These are phyloP conservation scores for Malacoraja senta DNA, from an alignment of 2,797 vertebrate genomes.

Conservation along the genomic window DNA sequence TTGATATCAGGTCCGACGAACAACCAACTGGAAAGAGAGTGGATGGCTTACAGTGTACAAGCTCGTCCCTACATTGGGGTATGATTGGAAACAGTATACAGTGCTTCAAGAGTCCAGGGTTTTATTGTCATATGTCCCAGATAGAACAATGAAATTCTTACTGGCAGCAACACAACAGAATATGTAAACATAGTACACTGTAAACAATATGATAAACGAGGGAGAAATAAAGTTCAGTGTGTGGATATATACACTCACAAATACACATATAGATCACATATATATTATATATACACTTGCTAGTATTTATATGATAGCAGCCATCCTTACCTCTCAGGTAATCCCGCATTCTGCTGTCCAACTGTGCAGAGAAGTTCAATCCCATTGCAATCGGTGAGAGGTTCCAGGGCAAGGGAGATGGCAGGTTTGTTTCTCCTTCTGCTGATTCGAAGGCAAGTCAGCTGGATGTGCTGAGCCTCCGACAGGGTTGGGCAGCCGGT, in stretches of 20 bases:
- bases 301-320: not conserved
- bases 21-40: not conserved
- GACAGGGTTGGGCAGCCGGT: not conserved
- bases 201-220: no score
- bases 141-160: no score
- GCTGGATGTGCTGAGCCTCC: not conserved
- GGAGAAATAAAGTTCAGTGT: no score
- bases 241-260: no score
- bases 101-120: not conserved
- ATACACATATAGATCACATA: no score
- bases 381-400: not conserved
- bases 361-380: not conserved
- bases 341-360: not conserved
- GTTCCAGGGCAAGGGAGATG: not conserved
- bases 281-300: no score
- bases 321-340: conserved; percentile 4
- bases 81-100: not conserved
- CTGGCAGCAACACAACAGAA: no score
- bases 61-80: not conserved
- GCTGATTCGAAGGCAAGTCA: not conserved
- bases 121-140: no score
- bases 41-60: not conserved
- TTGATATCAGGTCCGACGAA: not conserved
- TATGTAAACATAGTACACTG: no score
- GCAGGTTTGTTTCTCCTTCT: not conserved